These are phyloP conservation scores for Apodemus speciosus DNA, from an alignment of 2,113 vertebrate species.

Conservation along the genomic window DNA sequence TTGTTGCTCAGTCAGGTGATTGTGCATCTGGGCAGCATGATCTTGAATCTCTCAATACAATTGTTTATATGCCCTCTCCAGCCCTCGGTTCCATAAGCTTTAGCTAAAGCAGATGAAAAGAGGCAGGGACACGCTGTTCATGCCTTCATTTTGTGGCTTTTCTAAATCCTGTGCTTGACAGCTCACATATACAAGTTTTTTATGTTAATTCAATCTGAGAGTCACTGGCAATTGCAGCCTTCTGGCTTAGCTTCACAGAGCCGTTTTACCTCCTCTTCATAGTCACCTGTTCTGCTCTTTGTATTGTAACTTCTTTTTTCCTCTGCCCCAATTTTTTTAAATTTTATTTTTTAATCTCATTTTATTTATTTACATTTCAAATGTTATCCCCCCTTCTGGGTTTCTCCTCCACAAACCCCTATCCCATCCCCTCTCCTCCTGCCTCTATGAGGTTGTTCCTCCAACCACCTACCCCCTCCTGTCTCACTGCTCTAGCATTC, in stretches of 20 bases:
- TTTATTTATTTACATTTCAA: too few relatives aligned
- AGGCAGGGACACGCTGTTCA: background rate
- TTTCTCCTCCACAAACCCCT: too few relatives aligned
- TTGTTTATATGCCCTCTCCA: background rate
- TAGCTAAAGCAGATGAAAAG: background rate
- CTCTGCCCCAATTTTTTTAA: background rate
- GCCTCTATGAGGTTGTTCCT: too few relatives aligned
- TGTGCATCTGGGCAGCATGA: background rate
- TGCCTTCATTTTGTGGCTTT: background rate
- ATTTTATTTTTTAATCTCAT: too few relatives aligned
- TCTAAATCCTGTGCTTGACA: background rate
- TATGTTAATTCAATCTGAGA: background rate
- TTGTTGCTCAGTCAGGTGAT: background rate
- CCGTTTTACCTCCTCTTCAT: background rate
- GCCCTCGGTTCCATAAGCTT: background rate
- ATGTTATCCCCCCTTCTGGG: too few relatives aligned
- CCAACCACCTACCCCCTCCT: too few relatives aligned
- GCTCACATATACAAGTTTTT: background rate
- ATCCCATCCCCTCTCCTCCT: too few relatives aligned
- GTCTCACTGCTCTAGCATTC: too few relatives aligned
- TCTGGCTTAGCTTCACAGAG: background rate
- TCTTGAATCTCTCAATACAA: background rate
- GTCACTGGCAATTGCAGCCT: background rate
- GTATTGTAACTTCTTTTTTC: background rate
- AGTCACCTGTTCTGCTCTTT: background rate